phyloP scores from a whole-genome alignment of 2,888 invertebrate genomes.

The Caenorhabditis sulstoni region DNA sequence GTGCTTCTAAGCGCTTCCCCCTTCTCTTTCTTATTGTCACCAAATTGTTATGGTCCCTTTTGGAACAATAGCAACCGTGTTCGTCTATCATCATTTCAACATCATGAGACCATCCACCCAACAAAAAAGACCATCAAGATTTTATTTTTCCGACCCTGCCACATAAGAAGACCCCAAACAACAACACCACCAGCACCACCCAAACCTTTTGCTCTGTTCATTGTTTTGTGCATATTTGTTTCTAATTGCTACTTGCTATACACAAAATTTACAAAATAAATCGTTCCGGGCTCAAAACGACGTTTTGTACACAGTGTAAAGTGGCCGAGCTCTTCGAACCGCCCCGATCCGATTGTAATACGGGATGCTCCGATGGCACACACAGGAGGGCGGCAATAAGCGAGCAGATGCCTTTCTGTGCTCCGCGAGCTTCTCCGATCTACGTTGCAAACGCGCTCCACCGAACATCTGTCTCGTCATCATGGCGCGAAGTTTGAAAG shows the following conservation, averaged over 20 bases:
- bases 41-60: slow-evolving; percentile 53
- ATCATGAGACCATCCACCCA: slow-evolving; percentile 50
- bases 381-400: too few relatives aligned
- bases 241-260: slow-evolving; percentile 54
- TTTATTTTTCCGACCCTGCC: slow-evolving; percentile 57
- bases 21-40: slow-evolving; percentile 67
- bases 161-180: slow-evolving; percentile 44
- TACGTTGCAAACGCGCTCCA: too few relatives aligned
- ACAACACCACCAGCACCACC: too few relatives aligned
- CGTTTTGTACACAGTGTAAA: background rate
- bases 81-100: slow-evolving; percentile 49
- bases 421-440: too few relatives aligned
- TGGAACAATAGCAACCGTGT: slow-evolving; percentile 40
- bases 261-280: slow-evolving; percentile 58
- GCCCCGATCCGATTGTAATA: too few relatives aligned
- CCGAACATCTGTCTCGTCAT: too few relatives aligned
- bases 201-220: slow-evolving; percentile 50
- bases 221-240: slow-evolving; percentile 62
- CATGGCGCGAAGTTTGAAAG: too few relatives aligned
- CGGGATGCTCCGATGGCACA: too few relatives aligned
- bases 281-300: slow-evolving; percentile 44
- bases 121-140: slow-evolving; percentile 52
- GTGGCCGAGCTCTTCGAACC: background rate
- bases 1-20: slow-evolving; percentile 84
- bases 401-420: too few relatives aligned